Evolutionary conservation across 1,140 invertebrate genomes (phyloP), one percentile per base, ranked within the genome.

Genomic region (Paraescarpia echinospica): DNA sequence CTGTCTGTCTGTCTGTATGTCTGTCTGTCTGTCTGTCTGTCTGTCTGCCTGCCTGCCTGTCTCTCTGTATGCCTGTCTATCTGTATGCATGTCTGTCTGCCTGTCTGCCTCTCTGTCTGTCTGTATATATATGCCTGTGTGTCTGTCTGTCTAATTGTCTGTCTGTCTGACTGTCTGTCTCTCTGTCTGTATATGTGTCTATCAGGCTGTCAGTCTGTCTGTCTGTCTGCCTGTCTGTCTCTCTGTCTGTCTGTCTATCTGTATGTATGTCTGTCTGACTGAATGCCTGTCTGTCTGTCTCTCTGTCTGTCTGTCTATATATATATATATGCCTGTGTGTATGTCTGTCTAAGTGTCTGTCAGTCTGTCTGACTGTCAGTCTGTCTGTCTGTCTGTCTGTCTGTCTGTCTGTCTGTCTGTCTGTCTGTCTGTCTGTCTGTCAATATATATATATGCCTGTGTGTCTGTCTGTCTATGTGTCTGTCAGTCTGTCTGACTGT

Each of bases 221-320:
- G 31, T 92, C 41, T 89, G 35, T 92, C n/a, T 33, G 14, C 88
- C 41, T 34, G 35, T 33, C 41, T 89, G 8, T 92, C 41, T 89
- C 51, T 92, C 41, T 89, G 5, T 92, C 41, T 89, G 35, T 92
- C n/a, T 89, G 35, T 92, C 41, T 89, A 1, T 92, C 41, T 89
- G 31, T 92, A 1, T 34, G 35, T 92, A 6, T 89, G 8, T 92
- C 41, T 33, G 31, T 92, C n/a, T 77, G 18, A 88, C 41, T 48
- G 14, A 4, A 2, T 48, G 33, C 41, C 33, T 48, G 33, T 35
- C 35, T 89, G 35, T 92, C 48, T 89, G 41, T 92, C 92, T 89
- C 2, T 88, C 41, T 33, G 6, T 92, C 92, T 34, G 9, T 92
- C 92, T 89, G 22, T 92, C 48, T 89, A 22, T 92, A 14, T 34